Evolutionary conservation across 2,113 vertebrate species (phyloP).

Genomic region (Cryptotis parvus): DNA sequence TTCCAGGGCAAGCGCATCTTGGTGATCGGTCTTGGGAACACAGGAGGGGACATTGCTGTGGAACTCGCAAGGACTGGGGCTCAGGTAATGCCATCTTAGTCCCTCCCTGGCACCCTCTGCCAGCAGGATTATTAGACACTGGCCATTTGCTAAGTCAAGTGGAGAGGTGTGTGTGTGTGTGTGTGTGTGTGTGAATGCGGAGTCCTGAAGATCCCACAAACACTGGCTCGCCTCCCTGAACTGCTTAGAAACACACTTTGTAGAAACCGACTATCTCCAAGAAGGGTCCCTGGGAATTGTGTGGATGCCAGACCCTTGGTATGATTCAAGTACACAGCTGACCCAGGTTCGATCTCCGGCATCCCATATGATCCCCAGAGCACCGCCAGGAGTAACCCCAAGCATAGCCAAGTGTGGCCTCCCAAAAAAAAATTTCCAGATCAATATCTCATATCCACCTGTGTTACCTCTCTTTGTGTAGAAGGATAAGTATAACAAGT

Average conservation of each 20-base stretch:
- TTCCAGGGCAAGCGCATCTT: slow-evolving; percentile 91
- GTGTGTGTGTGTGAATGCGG: no score
- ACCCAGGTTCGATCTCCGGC: no score
- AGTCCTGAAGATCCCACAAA: background rate
- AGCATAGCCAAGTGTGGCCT: no score
- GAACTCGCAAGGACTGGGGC: slow-evolving; percentile 91
- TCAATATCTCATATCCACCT: background rate
- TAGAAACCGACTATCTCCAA: background rate
- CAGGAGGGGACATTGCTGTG: slow-evolving; percentile 92
- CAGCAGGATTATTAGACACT: background rate
- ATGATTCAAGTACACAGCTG: background rate
- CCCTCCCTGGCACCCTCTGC: rapidly evolving
- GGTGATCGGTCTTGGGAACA: slow-evolving; percentile 93
- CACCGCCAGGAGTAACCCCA: no score
- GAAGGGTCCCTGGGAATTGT: background rate
- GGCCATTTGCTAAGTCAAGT: background rate
- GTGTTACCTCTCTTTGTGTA: background rate
- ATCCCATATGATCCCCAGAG: no score
- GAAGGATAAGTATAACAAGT: no score
- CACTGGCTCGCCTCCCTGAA: background rate
- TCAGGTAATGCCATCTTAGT: slow-evolving; percentile 86
- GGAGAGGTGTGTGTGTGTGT: no score
- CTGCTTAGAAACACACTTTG: background rate
- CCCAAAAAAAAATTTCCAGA: background rate
- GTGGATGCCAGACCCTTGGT: background rate